phyloP scores from a whole-genome alignment of 2,113 vertebrate species.

The Laticauda colubrina region DNA sequence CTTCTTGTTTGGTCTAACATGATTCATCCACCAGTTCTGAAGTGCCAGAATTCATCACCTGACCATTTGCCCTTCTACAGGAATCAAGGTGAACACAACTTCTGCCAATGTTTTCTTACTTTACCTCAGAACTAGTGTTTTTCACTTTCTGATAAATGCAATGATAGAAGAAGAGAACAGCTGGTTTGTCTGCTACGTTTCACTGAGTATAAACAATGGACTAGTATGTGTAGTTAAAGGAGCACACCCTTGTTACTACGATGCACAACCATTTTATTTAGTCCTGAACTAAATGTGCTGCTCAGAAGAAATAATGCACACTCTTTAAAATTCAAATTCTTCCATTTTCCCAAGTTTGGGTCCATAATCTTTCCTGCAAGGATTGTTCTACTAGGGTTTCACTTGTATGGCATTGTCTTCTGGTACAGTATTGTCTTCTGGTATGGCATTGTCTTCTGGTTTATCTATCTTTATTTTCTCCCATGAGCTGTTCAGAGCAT shows the following conservation, averaged over 20 bases:
- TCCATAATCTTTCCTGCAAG: not conserved
- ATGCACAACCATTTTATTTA: not conserved
- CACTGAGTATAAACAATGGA: not conserved
- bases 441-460: not conserved
- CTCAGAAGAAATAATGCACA: not conserved
- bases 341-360: not conserved
- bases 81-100: not conserved
- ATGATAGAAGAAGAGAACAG: not conserved
- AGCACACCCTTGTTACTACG: not conserved
- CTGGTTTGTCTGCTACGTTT: not conserved
- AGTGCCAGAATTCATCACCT: not conserved
- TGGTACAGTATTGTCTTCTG: not conserved
- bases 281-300: not conserved
- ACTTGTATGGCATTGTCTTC: not conserved
- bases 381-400: not conserved
- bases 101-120: not conserved
- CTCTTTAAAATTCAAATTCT: not conserved
- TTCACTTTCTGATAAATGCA: not conserved
- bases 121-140: not conserved
- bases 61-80: not conserved
- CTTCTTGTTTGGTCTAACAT: not conserved
- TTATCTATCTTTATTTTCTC: not conserved
- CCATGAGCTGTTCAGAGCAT: too few relatives aligned
- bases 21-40: not conserved
- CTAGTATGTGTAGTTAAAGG: not conserved